Percentiles rank a stretch among this genome's conserved stretches.
Conservation (phyloP, 2,113 vertebrate species). For the Thymallus thymallus region DNA sequence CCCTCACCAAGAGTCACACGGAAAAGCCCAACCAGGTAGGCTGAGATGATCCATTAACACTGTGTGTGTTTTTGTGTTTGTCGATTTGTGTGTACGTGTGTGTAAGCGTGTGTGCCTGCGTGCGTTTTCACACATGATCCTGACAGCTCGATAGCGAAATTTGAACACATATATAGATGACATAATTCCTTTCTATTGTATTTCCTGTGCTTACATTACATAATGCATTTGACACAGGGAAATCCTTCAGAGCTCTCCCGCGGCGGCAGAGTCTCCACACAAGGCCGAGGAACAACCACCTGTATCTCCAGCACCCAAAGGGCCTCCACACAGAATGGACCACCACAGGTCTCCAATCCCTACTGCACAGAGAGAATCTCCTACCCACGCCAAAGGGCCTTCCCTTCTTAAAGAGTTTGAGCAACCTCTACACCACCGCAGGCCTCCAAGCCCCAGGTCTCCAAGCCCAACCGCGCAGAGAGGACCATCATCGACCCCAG, state of each 20-base stretch:
- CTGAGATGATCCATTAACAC: slow-evolving; percentile 11
- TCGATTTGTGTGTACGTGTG: slow-evolving; percentile 9
- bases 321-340: too few species aligned
- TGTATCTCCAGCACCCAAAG: slow-evolving; percentile 15
- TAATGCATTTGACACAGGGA: slow-evolving; percentile 46
- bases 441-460: slow-evolving; percentile 18
- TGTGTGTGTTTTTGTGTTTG: neutral
- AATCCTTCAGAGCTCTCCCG: slow-evolving; percentile 34
- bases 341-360: too few species aligned
- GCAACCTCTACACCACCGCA: slow-evolving; percentile 1
- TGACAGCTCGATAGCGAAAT: neutral
- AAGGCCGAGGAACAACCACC: slow-evolving; percentile 35
- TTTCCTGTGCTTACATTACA: slow-evolving; percentile 10
- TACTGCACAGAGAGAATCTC: neutral
- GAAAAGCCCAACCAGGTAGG: slow-evolving; percentile 56
- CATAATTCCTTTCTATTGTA: neutral
- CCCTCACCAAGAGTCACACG: slow-evolving; percentile 57
- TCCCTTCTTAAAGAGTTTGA: slow-evolving; percentile 19
- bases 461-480: slow-evolving; percentile 32
- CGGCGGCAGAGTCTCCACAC: neutral
- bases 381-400: neutral
- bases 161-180: neutral
- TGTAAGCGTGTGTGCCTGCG: neutral
- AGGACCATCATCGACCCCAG: slow-evolving; percentile 7
- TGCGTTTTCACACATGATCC: neutral